Evolutionary conservation across 2,888 invertebrate species (phyloP).

Genomic region (Agrypnus murinus): DNA sequence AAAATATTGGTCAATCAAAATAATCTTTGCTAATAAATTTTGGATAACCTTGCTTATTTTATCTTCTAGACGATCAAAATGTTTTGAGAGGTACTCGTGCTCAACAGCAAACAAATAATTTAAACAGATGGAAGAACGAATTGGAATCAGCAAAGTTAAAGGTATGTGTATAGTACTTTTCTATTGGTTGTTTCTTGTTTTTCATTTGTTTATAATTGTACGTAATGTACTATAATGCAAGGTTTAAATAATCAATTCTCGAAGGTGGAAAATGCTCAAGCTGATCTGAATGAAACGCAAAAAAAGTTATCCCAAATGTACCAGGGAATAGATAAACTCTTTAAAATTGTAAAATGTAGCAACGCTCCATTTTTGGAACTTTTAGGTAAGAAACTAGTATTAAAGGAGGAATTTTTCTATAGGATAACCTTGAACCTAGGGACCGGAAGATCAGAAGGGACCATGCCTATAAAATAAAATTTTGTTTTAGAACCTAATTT

Average conservation of each 20-base stretch:
- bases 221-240: no score
- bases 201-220: no score
- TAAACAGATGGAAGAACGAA: constrained; percentile 73
- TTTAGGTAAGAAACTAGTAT: no score
- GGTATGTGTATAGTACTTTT: constrained; percentile 59
- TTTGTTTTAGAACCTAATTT: no score
- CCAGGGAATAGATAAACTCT: constrained; percentile 73
- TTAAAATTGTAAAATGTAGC: constrained; percentile 80
- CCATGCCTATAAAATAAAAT: no score
- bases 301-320: constrained; percentile 64
- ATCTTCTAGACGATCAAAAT: constrained; percentile 76
- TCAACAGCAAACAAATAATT: constrained; percentile 76
- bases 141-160: constrained; percentile 72
- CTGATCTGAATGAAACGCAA: constrained; percentile 64
- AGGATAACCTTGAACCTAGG: no score
- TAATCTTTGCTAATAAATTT: no score
- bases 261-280: constrained; percentile 65
- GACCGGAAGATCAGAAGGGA: no score
- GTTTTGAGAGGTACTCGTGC: constrained; percentile 75
- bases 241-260: no score
- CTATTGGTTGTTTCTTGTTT: no score
- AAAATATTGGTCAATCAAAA: constrained; percentile 42
- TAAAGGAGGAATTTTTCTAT: no score
- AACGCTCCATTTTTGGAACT: constrained; percentile 76
- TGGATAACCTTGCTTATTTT: no score